phyloP scores from a whole-genome alignment of 2,113 vertebrate genomes.

The Myotis davidii region DNA sequence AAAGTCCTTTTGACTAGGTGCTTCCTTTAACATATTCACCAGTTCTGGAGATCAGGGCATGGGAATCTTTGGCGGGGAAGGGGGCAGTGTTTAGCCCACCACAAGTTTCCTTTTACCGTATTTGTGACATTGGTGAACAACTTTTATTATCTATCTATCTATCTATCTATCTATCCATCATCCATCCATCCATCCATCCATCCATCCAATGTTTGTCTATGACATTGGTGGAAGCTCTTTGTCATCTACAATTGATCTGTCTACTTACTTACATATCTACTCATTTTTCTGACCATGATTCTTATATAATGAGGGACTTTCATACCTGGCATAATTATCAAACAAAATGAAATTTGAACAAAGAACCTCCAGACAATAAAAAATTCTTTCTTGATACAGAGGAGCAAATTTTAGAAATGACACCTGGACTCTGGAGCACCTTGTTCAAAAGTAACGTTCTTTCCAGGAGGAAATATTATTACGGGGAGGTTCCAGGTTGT shows the following conservation, averaged over 20 bases:
- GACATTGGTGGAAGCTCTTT: background rate
- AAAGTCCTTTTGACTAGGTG: background rate
- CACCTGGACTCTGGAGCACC: background rate
- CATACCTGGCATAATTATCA: background rate
- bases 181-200: background rate
- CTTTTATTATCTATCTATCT: background rate
- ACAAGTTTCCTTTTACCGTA: background rate
- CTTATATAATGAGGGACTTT: background rate
- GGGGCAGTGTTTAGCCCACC: background rate
- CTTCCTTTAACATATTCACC: background rate
- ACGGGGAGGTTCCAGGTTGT: background rate
- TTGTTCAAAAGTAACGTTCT: constrained; percentile 18
- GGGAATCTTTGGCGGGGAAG: background rate
- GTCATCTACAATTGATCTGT: background rate
- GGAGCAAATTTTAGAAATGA: constrained; percentile 19
- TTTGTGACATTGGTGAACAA: background rate
- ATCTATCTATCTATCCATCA: background rate
- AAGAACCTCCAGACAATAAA: background rate
- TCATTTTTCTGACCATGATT: background rate
- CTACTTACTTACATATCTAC: background rate
- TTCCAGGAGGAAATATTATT: background rate
- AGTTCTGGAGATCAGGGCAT: background rate
- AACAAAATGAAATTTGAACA: constrained; percentile 8
- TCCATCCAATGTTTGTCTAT: background rate
- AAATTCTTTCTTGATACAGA: background rate